Evolutionary conservation across 2,113 vertebrate genomes (phyloP), one percentile per base, ranked within the genome.

Genomic region (Erinaceus europaeus): DNA sequence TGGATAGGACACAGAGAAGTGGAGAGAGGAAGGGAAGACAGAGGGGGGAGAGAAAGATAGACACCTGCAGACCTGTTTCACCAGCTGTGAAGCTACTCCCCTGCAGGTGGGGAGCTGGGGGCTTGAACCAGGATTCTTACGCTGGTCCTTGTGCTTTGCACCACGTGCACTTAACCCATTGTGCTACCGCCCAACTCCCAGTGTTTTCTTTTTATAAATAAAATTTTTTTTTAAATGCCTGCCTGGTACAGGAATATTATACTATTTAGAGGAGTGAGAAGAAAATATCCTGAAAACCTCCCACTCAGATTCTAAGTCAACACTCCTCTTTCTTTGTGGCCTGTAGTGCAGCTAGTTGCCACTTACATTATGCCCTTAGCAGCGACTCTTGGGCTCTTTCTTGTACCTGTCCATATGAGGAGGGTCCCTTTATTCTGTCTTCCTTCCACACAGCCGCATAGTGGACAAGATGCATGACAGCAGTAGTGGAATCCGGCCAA

Each of bases 391-490:
- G 73, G 57, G 6, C 29, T 27, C 25, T 53, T 38, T 42, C 78
- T 82, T 32, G 2, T 15, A 10, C 32, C n/a, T 21, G 29, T 42
- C 25, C 4, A 14, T 48, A 32, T 78, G 38, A 72, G 0, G 1
- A 67, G 40, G 21, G 53, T 3, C 65, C 46, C 57, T 18, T 87
- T 74, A 38, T 52, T 90, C 25, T 72, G 53, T n/a, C 48, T 86
- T 68, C 86, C 29, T 83, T 72, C 4, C 69, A 23, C 80, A 44
- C 83, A 99, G 99, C 69, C 95, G 98, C 75, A 98, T 99, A 61
- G 95, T 99, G 96, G 98, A 98, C 91, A 97, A 97, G 91, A 99
- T 99, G 98, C 98, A 97, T 1, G 98, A 99, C 44, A 89, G 97
- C 57, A 97, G 97, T 95, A 97, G 93, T 25, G 98, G 98, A n/a